Percentiles rank a stretch among this genome's conserved stretches.
These are phyloP conservation scores for Hyposmocoma kahamanoa DNA, from an alignment of 1,140 invertebrate genomes.

Conservation along the genomic window DNA sequence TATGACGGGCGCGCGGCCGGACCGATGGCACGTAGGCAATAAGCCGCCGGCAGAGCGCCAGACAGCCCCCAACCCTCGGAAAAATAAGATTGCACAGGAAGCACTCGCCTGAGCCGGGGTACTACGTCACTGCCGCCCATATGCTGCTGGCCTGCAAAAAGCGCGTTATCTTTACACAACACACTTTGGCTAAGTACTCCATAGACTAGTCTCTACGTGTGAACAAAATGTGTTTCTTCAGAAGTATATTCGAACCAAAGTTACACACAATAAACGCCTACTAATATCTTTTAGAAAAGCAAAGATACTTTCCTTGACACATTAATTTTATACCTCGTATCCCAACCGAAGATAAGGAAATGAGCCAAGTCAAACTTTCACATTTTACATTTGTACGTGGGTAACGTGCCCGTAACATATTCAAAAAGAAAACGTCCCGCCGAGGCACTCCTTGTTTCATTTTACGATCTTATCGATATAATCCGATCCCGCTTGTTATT, in stretches of 20 bases:
- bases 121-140: too few relatives aligned
- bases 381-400: constrained; percentile 30
- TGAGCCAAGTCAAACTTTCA: constrained; percentile 26
- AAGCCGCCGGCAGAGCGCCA: constrained; percentile 56
- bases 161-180: too few relatives aligned
- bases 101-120: neutral
- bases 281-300: too few relatives aligned
- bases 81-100: constrained; percentile 59
- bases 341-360: constrained; percentile 10
- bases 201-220: too few relatives aligned
- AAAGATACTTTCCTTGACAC: too few relatives aligned
- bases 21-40: constrained; percentile 65
- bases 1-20: constrained; percentile 53
- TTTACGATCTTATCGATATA: constrained; percentile 73
- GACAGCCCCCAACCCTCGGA: constrained; percentile 42
- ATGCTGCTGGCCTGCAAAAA: too few relatives aligned
- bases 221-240: too few relatives aligned
- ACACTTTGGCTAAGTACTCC: too few relatives aligned
- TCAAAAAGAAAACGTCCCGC: constrained; percentile 59
- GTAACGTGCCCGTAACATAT: constrained; percentile 43
- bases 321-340: constrained; percentile 4
- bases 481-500: constrained; percentile 70
- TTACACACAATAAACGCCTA: too few relatives aligned
- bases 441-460: constrained; percentile 62
- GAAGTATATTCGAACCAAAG: too few relatives aligned